A percentile compares a stretch with the other conserved stretches of the same genome.
Evolutionary conservation across 2,113 vertebrate species (phyloP).

Genomic region (Neolamprologus caudopunctatus): DNA sequence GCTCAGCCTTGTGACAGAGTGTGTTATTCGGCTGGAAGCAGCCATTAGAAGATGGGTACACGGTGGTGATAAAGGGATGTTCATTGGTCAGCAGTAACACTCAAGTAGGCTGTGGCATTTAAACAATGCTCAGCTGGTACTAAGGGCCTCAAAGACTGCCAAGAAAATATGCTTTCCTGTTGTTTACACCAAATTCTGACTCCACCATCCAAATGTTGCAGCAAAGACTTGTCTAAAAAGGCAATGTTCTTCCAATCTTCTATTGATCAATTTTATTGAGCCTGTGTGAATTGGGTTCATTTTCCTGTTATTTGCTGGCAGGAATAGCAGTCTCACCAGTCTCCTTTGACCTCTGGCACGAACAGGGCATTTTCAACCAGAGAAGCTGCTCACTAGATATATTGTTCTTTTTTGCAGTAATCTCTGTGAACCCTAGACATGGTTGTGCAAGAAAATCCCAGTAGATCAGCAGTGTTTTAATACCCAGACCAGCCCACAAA

Average conservation of each 20-base stretch:
- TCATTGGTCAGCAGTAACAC: neutral
- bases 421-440: neutral
- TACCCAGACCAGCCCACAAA: neutral
- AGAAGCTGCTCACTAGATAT: neutral
- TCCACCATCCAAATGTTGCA: neutral
- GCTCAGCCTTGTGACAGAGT: neutral
- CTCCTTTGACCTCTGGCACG: neutral
- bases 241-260: neutral
- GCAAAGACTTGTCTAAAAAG: neutral
- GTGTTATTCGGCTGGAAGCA: neutral
- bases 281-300: neutral
- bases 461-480: neutral
- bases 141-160: neutral
- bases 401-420: neutral
- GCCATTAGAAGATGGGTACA: neutral
- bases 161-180: neutral
- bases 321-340: neutral
- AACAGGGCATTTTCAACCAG: neutral
- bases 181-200: neutral
- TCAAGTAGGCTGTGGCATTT: neutral
- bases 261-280: neutral
- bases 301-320: neutral
- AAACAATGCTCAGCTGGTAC: neutral
- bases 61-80: neutral
- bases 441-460: neutral